Evolutionary conservation across 2,113 vertebrate genomes (phyloP).

Genomic region (Pygathrix nemaeus): DNA sequence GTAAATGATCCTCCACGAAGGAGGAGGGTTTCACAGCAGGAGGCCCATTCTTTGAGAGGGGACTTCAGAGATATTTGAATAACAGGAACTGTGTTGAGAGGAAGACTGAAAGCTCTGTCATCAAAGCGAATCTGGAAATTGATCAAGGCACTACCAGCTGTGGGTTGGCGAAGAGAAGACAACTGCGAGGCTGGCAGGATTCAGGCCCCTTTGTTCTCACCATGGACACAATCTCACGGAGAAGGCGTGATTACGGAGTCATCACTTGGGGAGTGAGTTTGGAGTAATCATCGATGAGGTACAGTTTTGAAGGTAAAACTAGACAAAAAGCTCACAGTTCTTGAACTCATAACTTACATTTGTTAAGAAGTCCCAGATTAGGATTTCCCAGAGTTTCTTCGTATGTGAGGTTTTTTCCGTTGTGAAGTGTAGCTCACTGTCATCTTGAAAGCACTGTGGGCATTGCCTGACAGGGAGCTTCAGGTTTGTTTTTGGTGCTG

Average conservation of each 20-base stretch:
- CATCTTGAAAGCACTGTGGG: fast-evolving
- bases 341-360: neutral
- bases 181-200: neutral
- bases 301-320: neutral
- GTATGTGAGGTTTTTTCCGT: neutral
- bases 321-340: neutral
- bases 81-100: neutral
- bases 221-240: neutral
- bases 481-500: too few species aligned
- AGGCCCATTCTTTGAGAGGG: neutral
- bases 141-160: neutral
- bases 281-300: too few species aligned
- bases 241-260: neutral
- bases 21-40: neutral
- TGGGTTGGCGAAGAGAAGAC: neutral
- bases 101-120: neutral
- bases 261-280: neutral
- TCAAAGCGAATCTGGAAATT: neutral
- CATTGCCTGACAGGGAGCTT: fast-evolving
- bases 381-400: neutral
- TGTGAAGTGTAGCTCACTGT: neutral
- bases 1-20: neutral
- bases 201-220: neutral
- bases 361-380: neutral
- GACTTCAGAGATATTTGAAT: neutral